A percentile compares a stretch with the other conserved stretches of the same genome.
phyloP scores from a whole-genome alignment of 2,113 vertebrate genomes.

The Myiagra hebetior region DNA sequence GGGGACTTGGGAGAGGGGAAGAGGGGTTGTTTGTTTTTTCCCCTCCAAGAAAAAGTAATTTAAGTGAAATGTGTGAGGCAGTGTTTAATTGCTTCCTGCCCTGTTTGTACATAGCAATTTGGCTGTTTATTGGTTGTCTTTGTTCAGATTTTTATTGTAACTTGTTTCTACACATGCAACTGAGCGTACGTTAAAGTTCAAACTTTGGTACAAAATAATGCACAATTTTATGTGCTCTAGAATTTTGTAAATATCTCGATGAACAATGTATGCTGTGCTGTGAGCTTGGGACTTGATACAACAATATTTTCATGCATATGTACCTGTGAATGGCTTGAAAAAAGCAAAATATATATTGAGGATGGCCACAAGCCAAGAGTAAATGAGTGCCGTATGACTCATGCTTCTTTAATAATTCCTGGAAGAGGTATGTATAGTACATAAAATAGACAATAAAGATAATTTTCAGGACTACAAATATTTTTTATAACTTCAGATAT shows the following conservation, averaged over 20 bases:
- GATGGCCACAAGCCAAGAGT: slow-evolving; percentile 44
- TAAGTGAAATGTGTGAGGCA: slow-evolving; percentile 58
- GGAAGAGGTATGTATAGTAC: slow-evolving; percentile 67
- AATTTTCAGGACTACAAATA: slow-evolving; percentile 77
- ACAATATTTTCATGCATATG: slow-evolving; percentile 70
- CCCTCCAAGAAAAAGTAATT: slow-evolving; percentile 65
- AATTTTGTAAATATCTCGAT: slow-evolving; percentile 70
- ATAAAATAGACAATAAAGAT: slow-evolving; percentile 71
- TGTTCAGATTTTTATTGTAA: slow-evolving; percentile 73
- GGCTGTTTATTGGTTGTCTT: slow-evolving; percentile 74
- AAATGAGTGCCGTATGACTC: slow-evolving; percentile 60
- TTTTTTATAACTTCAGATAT: slow-evolving; percentile 80
- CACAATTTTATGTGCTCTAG: slow-evolving; percentile 81
- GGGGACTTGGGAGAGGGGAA: slow-evolving; percentile 4
- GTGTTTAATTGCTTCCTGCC: slow-evolving; percentile 70
- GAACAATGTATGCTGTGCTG: slow-evolving; percentile 61
- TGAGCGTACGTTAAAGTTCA: slow-evolving; percentile 66
- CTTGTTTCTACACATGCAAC: slow-evolving; percentile 74
- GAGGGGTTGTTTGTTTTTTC: slow-evolving; percentile 7
- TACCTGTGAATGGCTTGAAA: slow-evolving; percentile 72
- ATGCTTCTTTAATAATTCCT: slow-evolving; percentile 69
- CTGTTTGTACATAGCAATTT: slow-evolving; percentile 75
- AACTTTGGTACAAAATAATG: slow-evolving; percentile 65
- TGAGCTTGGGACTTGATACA: slow-evolving; percentile 66
- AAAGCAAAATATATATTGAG: slow-evolving; percentile 67